Evolutionary conservation across 2,888 invertebrate species (phyloP), one percentile per base, ranked within the genome.

Genomic region (Apotomis betuletana): DNA sequence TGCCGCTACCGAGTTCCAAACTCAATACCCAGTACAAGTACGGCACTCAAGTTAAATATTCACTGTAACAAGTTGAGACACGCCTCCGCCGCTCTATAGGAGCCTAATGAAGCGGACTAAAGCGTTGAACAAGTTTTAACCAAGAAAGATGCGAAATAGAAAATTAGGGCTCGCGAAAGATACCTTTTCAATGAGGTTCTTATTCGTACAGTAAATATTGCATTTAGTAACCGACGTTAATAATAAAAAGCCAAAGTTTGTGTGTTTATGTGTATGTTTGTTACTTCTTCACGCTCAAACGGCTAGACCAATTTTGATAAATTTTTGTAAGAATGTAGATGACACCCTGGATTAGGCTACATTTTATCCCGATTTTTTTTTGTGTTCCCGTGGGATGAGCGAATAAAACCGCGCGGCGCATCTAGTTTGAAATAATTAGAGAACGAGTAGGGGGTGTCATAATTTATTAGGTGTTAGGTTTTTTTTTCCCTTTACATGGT

Each of bases 1-100:
- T 77, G 73, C 74, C 27, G 27, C 27, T 27, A 27, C 27, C 55
- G 74, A 80, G 79, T 79, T 75, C 46, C 74, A 77, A 84, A 85
- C 80, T 83, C 77, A 74, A 79, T 82, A 76, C 77, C 74, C 70
- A 67, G 73, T 74, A 73, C 76, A 75, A 76, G 71, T 38, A 72
- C 58, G 72, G 67, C 67, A 72, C 72, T 72, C 67, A 54, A 72
- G 62, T 72, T 72, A 72, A 72, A 72, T 68, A 72, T 72, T 72
- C 67, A 68, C 44, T 44, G 63, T 67, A 63, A 68, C 72, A 68
- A 68, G 62, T 67, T 59, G 61, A 15, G 72, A 68, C 72, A 72
- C 62, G 65, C 65, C 64, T 62, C 54, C 58, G 27, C 44, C 9
- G 65, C 67, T 72, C 67, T 72, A 68, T 68, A 52, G 67, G 4